These are phyloP conservation scores for Lepidurus packardi DNA, from an alignment of 1,140 invertebrate species.

Conservation along the genomic window DNA sequence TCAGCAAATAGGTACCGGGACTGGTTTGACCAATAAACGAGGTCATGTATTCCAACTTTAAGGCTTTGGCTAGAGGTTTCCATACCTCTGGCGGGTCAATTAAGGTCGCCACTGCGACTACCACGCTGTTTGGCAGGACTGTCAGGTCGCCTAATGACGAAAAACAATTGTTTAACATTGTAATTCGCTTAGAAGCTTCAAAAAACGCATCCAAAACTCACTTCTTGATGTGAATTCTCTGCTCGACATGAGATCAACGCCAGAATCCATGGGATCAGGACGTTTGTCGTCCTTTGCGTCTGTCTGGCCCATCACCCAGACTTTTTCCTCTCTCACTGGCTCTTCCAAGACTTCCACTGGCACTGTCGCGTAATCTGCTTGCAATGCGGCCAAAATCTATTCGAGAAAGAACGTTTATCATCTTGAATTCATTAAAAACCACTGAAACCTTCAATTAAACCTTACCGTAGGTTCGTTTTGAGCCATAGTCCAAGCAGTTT, in stretches of 20 bases:
- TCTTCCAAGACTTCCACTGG: not conserved
- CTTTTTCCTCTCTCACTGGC: not conserved
- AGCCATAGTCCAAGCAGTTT: conserved; percentile 4
- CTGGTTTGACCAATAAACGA: conserved; percentile 27
- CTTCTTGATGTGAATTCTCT: conserved; percentile 29
- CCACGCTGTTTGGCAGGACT: not conserved
- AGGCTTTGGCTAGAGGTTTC: conserved; percentile 7
- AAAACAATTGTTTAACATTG: not conserved
- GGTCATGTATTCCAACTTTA: not conserved
- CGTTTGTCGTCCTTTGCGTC: not conserved
- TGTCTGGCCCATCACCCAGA: not conserved
- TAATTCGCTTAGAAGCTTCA: not conserved
- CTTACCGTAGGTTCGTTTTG: not conserved
- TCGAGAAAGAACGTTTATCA: too few relatives aligned
- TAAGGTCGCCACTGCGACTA: not conserved
- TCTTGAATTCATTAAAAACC: not conserved
- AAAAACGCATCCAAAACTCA: not conserved
- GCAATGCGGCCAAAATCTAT: not conserved
- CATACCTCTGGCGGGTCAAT: conserved; percentile 25
- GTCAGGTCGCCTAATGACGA: not conserved
- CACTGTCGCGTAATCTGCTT: not conserved
- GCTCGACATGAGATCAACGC: conserved; percentile 31
- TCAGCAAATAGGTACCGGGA: conserved; percentile 26
- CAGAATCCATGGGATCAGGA: conserved; percentile 27
- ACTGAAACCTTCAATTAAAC: not conserved